Percentiles rank a stretch among this genome's conserved stretches.
Conservation (phyloP, 2,888 invertebrate species). For the Drosophila paranaensis region DNA sequence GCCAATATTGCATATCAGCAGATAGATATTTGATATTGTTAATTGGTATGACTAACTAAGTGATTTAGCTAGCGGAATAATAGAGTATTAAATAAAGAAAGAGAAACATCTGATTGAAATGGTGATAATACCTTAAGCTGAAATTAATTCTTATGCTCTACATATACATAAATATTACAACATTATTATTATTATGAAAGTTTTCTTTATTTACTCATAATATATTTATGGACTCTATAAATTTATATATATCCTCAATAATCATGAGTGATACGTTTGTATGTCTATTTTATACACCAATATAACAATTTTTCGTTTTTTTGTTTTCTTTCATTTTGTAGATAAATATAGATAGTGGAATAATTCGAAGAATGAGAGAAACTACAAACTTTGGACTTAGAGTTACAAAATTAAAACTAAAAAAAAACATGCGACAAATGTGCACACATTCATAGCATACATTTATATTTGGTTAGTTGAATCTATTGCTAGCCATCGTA, state of each 20-base stretch:
- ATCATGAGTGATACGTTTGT: conserved; percentile 41
- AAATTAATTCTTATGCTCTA: too few species aligned
- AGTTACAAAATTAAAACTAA: conserved; percentile 61
- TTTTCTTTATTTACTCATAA: conserved; percentile 37
- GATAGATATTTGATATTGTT: neutral
- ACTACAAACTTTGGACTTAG: conserved; percentile 63
- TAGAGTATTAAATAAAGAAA: too few species aligned
- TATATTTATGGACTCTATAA: conserved; percentile 13
- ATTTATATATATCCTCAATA: conserved; percentile 44
- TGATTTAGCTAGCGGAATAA: neutral
- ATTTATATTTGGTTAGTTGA: conserved; percentile 73
- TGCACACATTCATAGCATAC: conserved; percentile 58
- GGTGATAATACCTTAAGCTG: too few species aligned
- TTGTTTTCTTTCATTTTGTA: conserved; percentile 14
- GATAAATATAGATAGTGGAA: conserved; percentile 19
- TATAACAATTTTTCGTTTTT: conserved; percentile 35
- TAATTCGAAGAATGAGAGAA: conserved; percentile 30
- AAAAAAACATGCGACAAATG: conserved; percentile 50
- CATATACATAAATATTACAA: too few species aligned
- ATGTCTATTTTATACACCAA: conserved; percentile 56
- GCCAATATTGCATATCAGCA: neutral
- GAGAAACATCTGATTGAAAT: too few species aligned
- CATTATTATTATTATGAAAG: conserved; percentile 7
- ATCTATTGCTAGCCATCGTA: conserved; percentile 43
- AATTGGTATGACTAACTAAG: neutral